Evolutionary conservation across 2,113 vertebrate species (phyloP), one percentile per base, ranked within the genome.

Genomic region (Hemibagrus wyckioides): DNA sequence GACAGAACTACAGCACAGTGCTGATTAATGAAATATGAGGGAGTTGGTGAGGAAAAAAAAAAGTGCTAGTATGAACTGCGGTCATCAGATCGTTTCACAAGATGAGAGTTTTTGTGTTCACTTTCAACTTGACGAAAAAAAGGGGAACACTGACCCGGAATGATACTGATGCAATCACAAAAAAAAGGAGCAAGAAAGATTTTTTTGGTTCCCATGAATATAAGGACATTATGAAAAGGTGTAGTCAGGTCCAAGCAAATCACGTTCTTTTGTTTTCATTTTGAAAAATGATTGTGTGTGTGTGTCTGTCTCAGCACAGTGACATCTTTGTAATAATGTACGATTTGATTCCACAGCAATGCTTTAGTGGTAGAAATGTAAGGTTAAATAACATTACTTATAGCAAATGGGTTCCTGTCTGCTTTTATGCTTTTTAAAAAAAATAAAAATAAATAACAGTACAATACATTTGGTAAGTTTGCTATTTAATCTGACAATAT

Each of bases 1-100:
- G 36, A 33, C 25, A 48, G 63, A 82, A 67, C 52, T 67, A 52
- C 4, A 71, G 19, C 21, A 28, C 85, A 54, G 59, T 21, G 21
- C 13, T 86, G 48, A 71, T 83, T 83, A 67, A 48, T 56, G 82
- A 6, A 71, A 25, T 39, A 84, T 84, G 30, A 84, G 30, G 39
- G 6, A 44, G 14, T 14, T 17, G 44, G 75, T n/a, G 28, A 52
- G 54, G 11, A 15, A 71, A n/a, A n/a, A 33, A 54, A 33, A 57
- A 80, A 10, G 21, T 39, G 30, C 21, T 80, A 25, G 33, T 7
- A 80, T 80, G 10, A 39, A 14, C 33, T 39, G 21, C 10, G 11
- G 33, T 57, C 79, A 39, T 80, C 19, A 57, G 25, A 39, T 19
- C 54, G 11, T 80, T 80, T 80, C 10, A 1, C 79, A 80, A 80